phyloP scores from a whole-genome alignment of 2,888 invertebrate genomes.

The Cacoxenus indagator region DNA sequence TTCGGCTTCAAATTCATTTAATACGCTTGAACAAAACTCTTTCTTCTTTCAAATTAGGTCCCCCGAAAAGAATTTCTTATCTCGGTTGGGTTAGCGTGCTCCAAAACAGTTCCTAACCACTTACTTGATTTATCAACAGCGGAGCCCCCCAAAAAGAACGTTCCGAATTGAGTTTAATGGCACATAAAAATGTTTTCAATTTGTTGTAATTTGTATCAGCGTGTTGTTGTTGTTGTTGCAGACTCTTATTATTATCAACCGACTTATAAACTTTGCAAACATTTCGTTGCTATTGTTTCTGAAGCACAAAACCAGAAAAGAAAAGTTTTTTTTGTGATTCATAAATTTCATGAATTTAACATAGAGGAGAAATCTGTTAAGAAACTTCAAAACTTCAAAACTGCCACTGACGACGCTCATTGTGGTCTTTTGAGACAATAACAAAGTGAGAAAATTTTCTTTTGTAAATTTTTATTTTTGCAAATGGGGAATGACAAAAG shows the following conservation, averaged over 20 bases:
- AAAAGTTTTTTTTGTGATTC: slow-evolving; percentile 53
- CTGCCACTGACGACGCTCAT: background rate
- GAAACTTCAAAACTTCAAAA: background rate
- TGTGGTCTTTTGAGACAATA: background rate
- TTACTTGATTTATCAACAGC: too few species aligned
- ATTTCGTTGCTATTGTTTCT: background rate
- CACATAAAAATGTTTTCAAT: slow-evolving; percentile 17
- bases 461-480: slow-evolving; percentile 42
- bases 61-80: too few species aligned
- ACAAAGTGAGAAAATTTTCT: slow-evolving; percentile 45
- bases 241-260: background rate
- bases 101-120: too few species aligned
- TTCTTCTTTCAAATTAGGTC: too few species aligned
- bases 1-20: too few species aligned
- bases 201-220: background rate
- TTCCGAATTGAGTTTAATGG: slow-evolving; percentile 30
- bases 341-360: slow-evolving; percentile 31
- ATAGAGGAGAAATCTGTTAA: background rate
- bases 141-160: too few species aligned
- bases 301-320: background rate
- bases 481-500: slow-evolving; percentile 37
- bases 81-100: too few species aligned
- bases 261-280: background rate
- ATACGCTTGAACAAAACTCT: too few species aligned
- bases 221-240: background rate